A percentile compares a stretch with the other conserved stretches of the same genome.
Evolutionary conservation across 2,888 invertebrate genomes (phyloP).

Genomic region (Heliconius aoede): DNA sequence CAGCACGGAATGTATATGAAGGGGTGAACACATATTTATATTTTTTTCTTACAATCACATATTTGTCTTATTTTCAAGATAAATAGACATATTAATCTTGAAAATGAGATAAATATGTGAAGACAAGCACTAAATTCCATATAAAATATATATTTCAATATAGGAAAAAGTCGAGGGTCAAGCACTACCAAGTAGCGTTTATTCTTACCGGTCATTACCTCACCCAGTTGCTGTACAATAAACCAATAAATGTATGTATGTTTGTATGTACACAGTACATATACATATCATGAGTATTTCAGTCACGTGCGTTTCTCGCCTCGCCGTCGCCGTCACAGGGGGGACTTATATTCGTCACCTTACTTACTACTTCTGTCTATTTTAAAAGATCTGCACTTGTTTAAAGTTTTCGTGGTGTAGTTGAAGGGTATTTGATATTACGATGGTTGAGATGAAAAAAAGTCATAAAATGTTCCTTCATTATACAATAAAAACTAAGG

Average conservation of each 20-base stretch:
- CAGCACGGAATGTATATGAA: too few species aligned
- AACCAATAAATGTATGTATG: constrained; percentile 22
- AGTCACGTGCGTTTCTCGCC: constrained; percentile 47
- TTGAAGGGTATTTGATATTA: not conserved
- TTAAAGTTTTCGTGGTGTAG: not conserved
- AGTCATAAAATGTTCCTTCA: too few species aligned
- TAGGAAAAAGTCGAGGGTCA: constrained; percentile 3
- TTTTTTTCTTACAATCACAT: too few species aligned
- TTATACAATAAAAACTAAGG: too few species aligned
- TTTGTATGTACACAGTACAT: not conserved
- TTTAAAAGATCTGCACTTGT: constrained; percentile 5
- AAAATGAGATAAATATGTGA: too few species aligned
- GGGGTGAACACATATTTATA: too few species aligned
- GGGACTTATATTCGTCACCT: constrained; percentile 39
- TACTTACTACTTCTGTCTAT: constrained; percentile 18
- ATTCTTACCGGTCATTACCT: constrained; percentile 38
- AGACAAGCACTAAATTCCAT: not conserved
- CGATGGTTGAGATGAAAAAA: too few species aligned
- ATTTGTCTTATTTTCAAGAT: too few species aligned
- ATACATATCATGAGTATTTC: constrained; percentile 32
- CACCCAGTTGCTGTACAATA: constrained; percentile 27
- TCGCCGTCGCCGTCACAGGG: constrained; percentile 46
- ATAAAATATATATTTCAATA: not conserved
- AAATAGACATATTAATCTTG: too few species aligned
- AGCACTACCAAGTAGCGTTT: constrained; percentile 21